A percentile compares a stretch with the other conserved stretches of the same genome.
These are phyloP conservation scores for Nesoenas mayeri DNA, from an alignment of 2,113 vertebrate species.

Conservation along the genomic window DNA sequence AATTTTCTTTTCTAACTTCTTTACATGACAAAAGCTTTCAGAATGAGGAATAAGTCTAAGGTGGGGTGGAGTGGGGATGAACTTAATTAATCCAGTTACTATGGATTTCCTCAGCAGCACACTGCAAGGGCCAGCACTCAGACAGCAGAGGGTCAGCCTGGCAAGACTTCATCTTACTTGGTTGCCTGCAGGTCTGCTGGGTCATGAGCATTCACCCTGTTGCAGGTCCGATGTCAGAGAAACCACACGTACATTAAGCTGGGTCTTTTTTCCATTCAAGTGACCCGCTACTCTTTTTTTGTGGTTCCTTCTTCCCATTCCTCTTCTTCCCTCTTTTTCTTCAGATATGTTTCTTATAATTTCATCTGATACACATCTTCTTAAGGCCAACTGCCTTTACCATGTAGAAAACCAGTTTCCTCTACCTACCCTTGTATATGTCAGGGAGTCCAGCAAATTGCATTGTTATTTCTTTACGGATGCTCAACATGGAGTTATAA, in stretches of 20 bases:
- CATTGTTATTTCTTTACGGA: neutral
- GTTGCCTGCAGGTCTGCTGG: neutral
- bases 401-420: neutral
- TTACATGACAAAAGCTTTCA: neutral
- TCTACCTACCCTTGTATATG: neutral
- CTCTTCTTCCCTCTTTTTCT: neutral
- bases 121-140: neutral
- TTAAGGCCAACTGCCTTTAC: neutral
- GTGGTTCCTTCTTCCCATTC: neutral
- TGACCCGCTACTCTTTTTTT: neutral
- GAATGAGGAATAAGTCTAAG: neutral
- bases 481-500: neutral
- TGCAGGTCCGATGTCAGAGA: neutral
- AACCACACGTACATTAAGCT: neutral
- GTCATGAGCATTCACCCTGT: neutral
- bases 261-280: neutral
- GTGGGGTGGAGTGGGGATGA: neutral
- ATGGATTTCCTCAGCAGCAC: neutral
- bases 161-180: neutral
- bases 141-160: neutral
- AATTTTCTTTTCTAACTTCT: neutral
- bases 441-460: neutral
- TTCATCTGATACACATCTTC: neutral
- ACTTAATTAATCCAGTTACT: neutral
- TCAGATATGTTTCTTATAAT: neutral